Evolutionary conservation across 2,888 invertebrate species (phyloP), one percentile per base, ranked within the genome.

Genomic region (Oxyscelio sp.): DNA sequence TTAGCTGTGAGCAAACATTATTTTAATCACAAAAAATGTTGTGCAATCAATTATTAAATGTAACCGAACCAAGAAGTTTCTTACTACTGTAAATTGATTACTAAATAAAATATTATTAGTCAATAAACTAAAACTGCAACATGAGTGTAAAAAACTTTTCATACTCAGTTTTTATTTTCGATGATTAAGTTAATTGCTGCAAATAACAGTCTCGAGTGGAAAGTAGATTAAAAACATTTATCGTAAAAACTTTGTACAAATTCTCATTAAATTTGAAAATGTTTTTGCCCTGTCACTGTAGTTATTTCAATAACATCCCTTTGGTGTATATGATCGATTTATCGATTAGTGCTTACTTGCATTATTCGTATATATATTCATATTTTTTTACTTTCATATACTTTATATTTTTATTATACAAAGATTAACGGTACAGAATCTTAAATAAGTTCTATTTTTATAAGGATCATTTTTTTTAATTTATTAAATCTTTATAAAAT

Each of bases 301-400:
- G 58, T 58, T 58, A 58, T 58, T 58, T 58, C 58, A 58, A 58
- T 58, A 58, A 38, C 58, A 58, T 58, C 38, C 5, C n/a, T 38
- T 34, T 38, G 38, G 34, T n/a, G 38, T 58, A 11, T 58, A 38
- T 58, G 13, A 38, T 58, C 58, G 58, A 38, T 38, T 58, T 58
- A 58, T 58, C 21, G 58, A 58, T 58, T 58, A 38, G 8, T 56
- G 22, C 58, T 58, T 58, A 38, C 58, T 58, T 38, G 24, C n/a
- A 38, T 38, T 58, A 58, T 58, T 58, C 38, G 15, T 58, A 38
- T 21, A 58, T 58, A n/a, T n/a, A n/a, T n/a, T 34, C 13, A 58
- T 6, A 58, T 58, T 34, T 38, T 58, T 58, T 34, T n/a, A 52
- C 31, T 31, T 15, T 9, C 34, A 48, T 48, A 19, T 8, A 48